A percentile compares a stretch with the other conserved stretches of the same genome.
Evolutionary conservation across 2,113 vertebrate genomes (phyloP).

Genomic region (Egretta garzetta): DNA sequence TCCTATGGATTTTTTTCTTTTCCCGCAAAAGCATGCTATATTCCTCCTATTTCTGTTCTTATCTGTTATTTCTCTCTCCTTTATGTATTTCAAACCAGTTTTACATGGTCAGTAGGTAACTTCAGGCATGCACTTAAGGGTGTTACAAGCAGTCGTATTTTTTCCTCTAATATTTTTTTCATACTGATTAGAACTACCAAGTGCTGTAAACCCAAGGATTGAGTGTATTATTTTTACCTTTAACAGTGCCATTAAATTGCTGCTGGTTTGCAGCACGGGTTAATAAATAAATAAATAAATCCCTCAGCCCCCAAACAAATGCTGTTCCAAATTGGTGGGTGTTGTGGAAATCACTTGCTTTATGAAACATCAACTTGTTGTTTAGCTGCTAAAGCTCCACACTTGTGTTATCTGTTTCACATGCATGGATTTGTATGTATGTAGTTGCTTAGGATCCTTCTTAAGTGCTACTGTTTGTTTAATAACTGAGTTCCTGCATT

Average conservation of each 20-base stretch:
- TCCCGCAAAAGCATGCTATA: background rate
- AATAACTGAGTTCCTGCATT: background rate
- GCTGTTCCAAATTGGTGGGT: background rate
- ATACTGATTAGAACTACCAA: background rate
- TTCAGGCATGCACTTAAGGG: background rate
- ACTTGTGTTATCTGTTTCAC: background rate
- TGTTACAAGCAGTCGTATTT: background rate
- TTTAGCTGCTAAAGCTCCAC: background rate
- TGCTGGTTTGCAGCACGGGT: background rate
- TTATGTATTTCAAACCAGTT: background rate
- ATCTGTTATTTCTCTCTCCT: background rate
- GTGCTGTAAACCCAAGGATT: background rate
- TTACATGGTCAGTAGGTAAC: background rate
- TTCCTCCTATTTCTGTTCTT: background rate
- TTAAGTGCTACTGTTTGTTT: background rate
- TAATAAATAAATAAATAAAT: background rate
- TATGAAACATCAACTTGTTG: background rate
- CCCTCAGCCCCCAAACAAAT: background rate
- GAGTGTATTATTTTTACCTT: background rate
- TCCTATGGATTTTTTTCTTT: background rate
- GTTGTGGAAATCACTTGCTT: background rate
- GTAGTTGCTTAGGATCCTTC: background rate
- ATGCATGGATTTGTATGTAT: background rate
- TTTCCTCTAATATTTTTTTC: background rate
- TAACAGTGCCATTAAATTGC: background rate